phyloP scores from a whole-genome alignment of 2,888 invertebrate genomes.

The Anagyrus pseudococci region DNA sequence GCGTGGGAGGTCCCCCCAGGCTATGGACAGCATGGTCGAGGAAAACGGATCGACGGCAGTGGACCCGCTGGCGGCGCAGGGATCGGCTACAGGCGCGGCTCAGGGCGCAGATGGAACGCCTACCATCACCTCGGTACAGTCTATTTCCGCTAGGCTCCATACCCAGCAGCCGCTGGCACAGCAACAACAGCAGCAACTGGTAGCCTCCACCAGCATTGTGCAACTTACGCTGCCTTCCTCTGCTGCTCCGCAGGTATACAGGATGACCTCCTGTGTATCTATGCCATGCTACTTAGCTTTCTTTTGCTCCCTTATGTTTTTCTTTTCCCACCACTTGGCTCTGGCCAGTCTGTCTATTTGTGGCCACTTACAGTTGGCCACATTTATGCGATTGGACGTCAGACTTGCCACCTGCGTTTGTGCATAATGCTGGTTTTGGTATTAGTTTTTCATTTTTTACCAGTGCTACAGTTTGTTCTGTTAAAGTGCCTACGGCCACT shows the following conservation, averaged over 20 bases:
- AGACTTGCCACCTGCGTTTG: too few species aligned
- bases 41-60: constrained; percentile 76
- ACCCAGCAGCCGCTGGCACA: constrained; percentile 31
- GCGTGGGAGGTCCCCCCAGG: constrained; percentile 64
- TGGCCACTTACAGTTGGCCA: not conserved
- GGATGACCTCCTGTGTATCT: constrained; percentile 45
- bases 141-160: constrained; percentile 33
- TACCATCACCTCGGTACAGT: constrained; percentile 68
- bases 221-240: constrained; percentile 77
- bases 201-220: constrained; percentile 78
- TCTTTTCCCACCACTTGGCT: not conserved
- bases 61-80: constrained; percentile 67
- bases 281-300: constrained; percentile 44
- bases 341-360: constrained; percentile 7
- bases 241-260: constrained; percentile 58
- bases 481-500: too few species aligned
- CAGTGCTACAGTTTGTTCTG: too few species aligned
- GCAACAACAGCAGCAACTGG: constrained; percentile 37
- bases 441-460: too few species aligned
- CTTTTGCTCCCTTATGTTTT: not conserved
- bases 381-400: not conserved
- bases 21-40: constrained; percentile 93
- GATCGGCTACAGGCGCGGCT: constrained; percentile 50
- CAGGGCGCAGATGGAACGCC: constrained; percentile 63
- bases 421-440: constrained; percentile 59